Conservation (phyloP, 2,888 invertebrate genomes). For the Pheosia gnoma region DNA sequence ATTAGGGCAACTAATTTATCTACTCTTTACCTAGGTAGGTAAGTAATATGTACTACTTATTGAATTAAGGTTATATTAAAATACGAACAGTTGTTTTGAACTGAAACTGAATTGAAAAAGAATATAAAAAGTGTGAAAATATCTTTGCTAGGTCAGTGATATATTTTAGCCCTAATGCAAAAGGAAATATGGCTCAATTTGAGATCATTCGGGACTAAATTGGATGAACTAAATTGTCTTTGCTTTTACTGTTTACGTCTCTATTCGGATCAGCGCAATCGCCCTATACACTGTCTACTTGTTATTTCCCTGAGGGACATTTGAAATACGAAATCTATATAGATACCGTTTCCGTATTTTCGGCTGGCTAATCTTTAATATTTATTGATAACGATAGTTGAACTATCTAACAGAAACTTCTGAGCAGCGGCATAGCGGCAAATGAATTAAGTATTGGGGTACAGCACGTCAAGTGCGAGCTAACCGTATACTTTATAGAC, state of each 20-base stretch:
- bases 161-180: not conserved
- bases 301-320: not conserved
- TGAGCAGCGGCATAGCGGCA: not conserved
- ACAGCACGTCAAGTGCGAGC: too few species aligned
- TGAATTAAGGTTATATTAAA: too few species aligned
- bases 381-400: not conserved
- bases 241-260: not conserved
- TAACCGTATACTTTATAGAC: too few species aligned
- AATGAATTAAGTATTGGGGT: not conserved
- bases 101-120: too few species aligned
- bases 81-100: too few species aligned
- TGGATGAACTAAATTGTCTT: conserved; percentile 4
- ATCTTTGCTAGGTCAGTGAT: too few species aligned
- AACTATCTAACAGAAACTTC: not conserved
- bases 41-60: too few species aligned
- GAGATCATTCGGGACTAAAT: not conserved
- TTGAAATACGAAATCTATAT: not conserved
- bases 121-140: not conserved
- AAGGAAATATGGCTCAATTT: conserved; percentile 2
- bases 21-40: too few species aligned
- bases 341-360: not conserved
- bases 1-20: too few species aligned
- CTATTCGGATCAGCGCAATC: not conserved
- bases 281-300: not conserved
- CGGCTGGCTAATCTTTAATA: not conserved